Percentiles rank a stretch among this genome's conserved stretches.
Evolutionary conservation across 2,113 vertebrate genomes (phyloP).

Genomic region (Sterrhoptilus dennistouni): DNA sequence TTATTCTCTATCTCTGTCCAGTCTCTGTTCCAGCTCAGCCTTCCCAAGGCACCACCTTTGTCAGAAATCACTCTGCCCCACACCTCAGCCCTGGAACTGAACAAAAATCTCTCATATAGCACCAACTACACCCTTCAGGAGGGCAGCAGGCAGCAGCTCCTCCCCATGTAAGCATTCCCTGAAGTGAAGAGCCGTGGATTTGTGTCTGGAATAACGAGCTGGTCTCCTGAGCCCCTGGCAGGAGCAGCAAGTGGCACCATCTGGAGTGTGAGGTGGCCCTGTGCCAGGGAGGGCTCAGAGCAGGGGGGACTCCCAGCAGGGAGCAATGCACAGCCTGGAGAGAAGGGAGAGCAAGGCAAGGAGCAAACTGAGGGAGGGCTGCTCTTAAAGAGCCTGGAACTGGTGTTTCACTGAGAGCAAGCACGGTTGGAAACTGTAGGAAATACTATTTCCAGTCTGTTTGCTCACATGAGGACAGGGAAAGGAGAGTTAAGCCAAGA

Average conservation of each 20-base stretch:
- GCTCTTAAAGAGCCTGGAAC: background rate
- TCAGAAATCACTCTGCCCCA: background rate
- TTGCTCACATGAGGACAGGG: background rate
- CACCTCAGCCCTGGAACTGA: background rate
- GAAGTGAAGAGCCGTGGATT: background rate
- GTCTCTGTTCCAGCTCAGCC: background rate
- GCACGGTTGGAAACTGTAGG: background rate
- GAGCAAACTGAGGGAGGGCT: background rate
- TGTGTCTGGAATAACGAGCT: slow-evolving; percentile 1
- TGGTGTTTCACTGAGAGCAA: background rate
- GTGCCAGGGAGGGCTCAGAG: background rate
- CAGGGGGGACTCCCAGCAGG: background rate
- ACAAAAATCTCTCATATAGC: background rate
- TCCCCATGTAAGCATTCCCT: background rate
- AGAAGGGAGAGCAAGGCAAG: background rate
- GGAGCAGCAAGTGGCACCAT: slow-evolving; percentile 49
- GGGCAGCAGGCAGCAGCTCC: background rate
- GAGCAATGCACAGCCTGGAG: background rate
- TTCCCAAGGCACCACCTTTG: background rate
- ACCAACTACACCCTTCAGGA: background rate
- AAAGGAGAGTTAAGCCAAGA: background rate
- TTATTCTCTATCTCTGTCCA: background rate
- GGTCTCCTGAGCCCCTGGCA: background rate
- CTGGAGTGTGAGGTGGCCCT: background rate
- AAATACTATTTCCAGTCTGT: background rate